These are phyloP conservation scores for Nannobrachium achirus DNA, from an alignment of 2,113 vertebrate genomes.

Conservation along the genomic window DNA sequence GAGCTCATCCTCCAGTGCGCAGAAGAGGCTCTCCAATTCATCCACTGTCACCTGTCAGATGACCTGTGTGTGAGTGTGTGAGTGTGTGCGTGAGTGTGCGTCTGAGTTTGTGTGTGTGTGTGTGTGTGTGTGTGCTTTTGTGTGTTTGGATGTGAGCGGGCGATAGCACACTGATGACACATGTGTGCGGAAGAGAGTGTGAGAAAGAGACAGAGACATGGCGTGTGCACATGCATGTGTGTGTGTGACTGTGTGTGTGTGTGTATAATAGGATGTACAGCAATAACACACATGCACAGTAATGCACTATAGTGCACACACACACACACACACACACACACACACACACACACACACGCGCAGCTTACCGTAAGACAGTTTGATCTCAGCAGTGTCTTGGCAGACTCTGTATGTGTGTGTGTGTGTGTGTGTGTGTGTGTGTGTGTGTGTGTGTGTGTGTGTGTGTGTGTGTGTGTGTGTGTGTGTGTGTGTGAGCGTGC, in stretches of 20 bases:
- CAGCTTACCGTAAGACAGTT: constrained; percentile 14
- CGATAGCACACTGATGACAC: not conserved
- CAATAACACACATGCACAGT: too few relatives aligned
- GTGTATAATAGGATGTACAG: too few relatives aligned
- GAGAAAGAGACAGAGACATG: not conserved
- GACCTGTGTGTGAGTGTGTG: not conserved
- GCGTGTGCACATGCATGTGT: too few relatives aligned
- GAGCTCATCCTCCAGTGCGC: constrained; percentile 26
- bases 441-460: not conserved
- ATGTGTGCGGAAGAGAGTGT: not conserved
- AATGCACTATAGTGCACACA: too few relatives aligned
- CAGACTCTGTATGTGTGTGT: constrained; percentile 1
- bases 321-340: too few relatives aligned
- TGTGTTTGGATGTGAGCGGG: too few relatives aligned
- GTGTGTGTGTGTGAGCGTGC: constrained; percentile 3
- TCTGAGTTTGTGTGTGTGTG: constrained; percentile 7
- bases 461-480: not conserved
- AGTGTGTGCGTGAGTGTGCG: not conserved
- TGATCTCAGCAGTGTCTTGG: constrained; percentile 39
- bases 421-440: constrained; percentile 9
- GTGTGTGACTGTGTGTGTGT: too few relatives aligned
- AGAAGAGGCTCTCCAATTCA: constrained; percentile 14
- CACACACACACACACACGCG: too few relatives aligned
- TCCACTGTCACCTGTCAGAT: constrained; percentile 43
- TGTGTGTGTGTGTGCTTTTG: constrained; percentile 5